Evolutionary conservation across 2,888 invertebrate species (phyloP).

Genomic region (Globia sparganii): DNA sequence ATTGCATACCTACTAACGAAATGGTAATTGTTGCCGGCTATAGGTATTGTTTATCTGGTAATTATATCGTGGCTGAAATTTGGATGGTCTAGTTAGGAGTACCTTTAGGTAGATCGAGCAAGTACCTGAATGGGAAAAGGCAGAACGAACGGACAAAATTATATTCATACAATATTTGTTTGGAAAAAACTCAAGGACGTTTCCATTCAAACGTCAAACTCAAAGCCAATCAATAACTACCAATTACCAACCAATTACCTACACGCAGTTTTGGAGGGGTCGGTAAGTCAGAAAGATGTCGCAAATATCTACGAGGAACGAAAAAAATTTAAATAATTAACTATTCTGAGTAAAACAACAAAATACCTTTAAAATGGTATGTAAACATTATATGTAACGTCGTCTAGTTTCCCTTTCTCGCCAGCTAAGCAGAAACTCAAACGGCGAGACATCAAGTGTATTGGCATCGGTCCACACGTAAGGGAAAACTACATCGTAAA

Average conservation of each 20-base stretch:
- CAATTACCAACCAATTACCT: too few relatives aligned
- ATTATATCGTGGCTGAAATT: constrained; percentile 24
- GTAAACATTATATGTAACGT: background rate
- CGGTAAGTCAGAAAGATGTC: background rate
- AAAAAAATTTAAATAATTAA: too few relatives aligned
- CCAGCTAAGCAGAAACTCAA: constrained; percentile 25
- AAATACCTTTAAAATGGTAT: background rate
- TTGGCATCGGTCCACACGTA: constrained; percentile 53
- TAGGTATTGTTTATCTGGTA: constrained; percentile 24
- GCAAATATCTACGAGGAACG: too few relatives aligned
- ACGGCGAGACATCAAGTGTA: constrained; percentile 29
- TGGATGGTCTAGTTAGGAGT: background rate
- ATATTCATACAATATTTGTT: background rate
- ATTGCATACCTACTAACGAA: constrained; percentile 26
- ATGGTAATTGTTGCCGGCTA: constrained; percentile 21
- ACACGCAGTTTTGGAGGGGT: too few relatives aligned
- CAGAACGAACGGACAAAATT: background rate
- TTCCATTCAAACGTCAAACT: background rate
- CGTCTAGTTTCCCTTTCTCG: constrained; percentile 32
- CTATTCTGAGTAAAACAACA: background rate
- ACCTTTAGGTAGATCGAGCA: background rate
- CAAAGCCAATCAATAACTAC: too few relatives aligned
- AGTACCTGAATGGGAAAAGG: background rate
- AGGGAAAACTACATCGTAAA: constrained; percentile 38
- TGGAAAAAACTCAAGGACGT: background rate